These are phyloP conservation scores for Drosophila melanocephala DNA, from an alignment of 2,888 invertebrate species.

Conservation along the genomic window DNA sequence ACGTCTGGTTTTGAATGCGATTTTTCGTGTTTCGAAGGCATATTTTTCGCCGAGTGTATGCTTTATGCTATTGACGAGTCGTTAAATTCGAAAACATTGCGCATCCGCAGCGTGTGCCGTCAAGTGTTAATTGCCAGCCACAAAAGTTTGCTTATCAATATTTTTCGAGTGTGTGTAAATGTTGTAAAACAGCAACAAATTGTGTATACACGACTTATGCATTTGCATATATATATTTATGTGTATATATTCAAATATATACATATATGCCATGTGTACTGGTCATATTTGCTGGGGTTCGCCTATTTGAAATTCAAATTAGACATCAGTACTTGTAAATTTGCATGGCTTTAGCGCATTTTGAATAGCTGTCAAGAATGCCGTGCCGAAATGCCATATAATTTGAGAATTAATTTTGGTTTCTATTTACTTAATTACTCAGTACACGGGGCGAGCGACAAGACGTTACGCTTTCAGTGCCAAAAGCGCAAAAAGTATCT, in stretches of 20 bases:
- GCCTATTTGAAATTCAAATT: slow-evolving; percentile 79
- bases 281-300: slow-evolving; percentile 31
- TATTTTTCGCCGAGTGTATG: not conserved
- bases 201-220: slow-evolving; percentile 12
- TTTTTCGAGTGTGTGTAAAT: slow-evolving; percentile 26
- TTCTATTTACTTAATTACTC: slow-evolving; percentile 68
- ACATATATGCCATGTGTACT: not conserved
- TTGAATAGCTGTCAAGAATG: slow-evolving; percentile 59
- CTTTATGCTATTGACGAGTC: slow-evolving; percentile 20
- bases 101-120: slow-evolving; percentile 75
- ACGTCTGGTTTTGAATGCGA: too few species aligned
- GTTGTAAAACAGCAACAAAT: slow-evolving; percentile 38
- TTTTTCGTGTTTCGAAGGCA: not conserved
- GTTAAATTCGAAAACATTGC: slow-evolving; percentile 55
- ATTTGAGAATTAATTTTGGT: slow-evolving; percentile 45
- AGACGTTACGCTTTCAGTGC: slow-evolving; percentile 23
- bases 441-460: slow-evolving; percentile 17
- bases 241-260: not conserved
- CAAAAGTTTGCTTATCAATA: slow-evolving; percentile 73
- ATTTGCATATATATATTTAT: slow-evolving; percentile 17
- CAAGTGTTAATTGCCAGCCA: slow-evolving; percentile 69
- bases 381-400: slow-evolving; percentile 58
- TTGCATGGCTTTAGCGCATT: slow-evolving; percentile 69
- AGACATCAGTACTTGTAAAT: slow-evolving; percentile 78
- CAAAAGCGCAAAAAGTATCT: slow-evolving; percentile 20